A percentile compares a stretch with the other conserved stretches of the same genome.
Conservation (phyloP, 2,113 vertebrate species). For the Dasyornis broadbenti region DNA sequence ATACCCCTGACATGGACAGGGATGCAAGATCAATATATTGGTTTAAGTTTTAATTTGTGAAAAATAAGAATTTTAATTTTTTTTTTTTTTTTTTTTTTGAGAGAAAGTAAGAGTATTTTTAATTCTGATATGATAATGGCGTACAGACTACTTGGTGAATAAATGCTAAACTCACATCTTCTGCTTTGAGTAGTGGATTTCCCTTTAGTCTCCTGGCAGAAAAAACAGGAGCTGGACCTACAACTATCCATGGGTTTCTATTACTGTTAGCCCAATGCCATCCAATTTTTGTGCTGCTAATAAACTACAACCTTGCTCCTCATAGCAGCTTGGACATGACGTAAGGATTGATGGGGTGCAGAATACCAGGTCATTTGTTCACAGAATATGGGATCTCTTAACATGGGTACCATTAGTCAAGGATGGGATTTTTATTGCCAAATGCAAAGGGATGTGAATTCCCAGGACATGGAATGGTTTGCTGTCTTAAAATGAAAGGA, state of each 20-base stretch:
- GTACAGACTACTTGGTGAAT: not conserved
- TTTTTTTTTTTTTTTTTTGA: too few species aligned
- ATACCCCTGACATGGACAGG: not conserved
- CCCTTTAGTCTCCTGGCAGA: not conserved
- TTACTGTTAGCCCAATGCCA: not conserved
- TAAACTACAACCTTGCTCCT: not conserved
- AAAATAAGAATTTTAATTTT: too few species aligned
- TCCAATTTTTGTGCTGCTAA: not conserved
- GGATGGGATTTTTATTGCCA: not conserved
- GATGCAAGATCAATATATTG: not conserved
- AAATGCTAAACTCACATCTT: not conserved
- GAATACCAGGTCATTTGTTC: not conserved
- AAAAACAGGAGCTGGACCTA: not conserved
- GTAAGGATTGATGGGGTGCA: not conserved
- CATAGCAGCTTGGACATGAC: not conserved
- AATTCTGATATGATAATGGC: not conserved
- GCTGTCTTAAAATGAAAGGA: not conserved
- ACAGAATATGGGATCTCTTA: not conserved
- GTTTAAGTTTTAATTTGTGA: not conserved
- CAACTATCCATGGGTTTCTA: not conserved
- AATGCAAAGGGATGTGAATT: not conserved
- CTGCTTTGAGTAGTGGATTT: not conserved
- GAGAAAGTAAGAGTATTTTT: not conserved
- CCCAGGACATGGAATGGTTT: not conserved
- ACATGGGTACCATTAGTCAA: not conserved